phyloP scores from a whole-genome alignment of 2,113 vertebrate genomes.

The Oncorhynchus tshawytscha region DNA sequence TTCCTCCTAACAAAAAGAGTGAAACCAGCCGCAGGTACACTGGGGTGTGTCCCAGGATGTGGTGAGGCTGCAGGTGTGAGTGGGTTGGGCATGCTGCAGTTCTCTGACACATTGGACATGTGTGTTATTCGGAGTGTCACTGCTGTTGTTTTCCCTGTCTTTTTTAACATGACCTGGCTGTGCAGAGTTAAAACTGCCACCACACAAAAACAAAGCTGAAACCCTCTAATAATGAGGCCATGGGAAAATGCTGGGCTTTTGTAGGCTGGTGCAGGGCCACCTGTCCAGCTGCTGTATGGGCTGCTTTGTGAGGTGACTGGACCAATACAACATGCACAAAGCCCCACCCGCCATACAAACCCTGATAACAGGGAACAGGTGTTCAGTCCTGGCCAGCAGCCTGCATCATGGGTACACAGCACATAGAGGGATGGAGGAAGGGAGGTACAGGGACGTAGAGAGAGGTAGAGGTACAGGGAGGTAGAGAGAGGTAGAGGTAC shows the following conservation, averaged over 20 bases:
- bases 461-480: too few species aligned
- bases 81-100: background rate
- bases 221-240: constrained; percentile 9
- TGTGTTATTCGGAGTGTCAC: constrained; percentile 10
- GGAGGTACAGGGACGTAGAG: too few species aligned
- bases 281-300: constrained; percentile 19
- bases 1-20: background rate
- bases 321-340: constrained; percentile 23
- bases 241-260: constrained; percentile 18
- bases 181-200: constrained; percentile 8
- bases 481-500: too few species aligned
- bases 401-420: constrained; percentile 6
- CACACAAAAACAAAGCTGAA: background rate
- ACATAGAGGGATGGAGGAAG: too few species aligned
- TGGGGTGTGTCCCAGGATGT: constrained; percentile 1
- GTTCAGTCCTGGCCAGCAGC: constrained; percentile 25
- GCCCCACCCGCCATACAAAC: constrained; percentile 29
- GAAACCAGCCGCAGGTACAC: background rate
- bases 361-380: constrained; percentile 43
- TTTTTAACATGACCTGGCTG: constrained; percentile 11
- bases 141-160: constrained; percentile 17
- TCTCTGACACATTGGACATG: constrained; percentile 10
- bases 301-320: constrained; percentile 32
- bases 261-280: constrained; percentile 20
- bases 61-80: constrained; percentile 16